A percentile compares a stretch with the other conserved stretches of the same genome.
These are phyloP conservation scores for Drosophila vallismaia DNA, from an alignment of 2,888 invertebrate genomes.

Conservation along the genomic window DNA sequence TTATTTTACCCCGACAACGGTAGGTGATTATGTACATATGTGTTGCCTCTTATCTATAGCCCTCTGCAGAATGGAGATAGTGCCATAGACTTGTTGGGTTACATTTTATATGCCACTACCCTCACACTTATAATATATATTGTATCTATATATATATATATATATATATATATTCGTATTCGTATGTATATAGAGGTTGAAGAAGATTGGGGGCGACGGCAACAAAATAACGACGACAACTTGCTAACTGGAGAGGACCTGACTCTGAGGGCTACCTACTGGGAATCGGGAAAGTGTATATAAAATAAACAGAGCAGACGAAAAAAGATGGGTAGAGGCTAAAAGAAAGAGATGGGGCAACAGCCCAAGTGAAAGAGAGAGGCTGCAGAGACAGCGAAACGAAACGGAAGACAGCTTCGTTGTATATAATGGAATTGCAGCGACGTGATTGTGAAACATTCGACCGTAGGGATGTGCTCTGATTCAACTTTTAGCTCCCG, in stretches of 20 bases:
- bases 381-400: constrained; percentile 7
- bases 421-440: constrained; percentile 83
- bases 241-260: constrained; percentile 58
- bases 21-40: constrained; percentile 6
- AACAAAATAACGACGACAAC: constrained; percentile 70
- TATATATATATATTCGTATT: background rate
- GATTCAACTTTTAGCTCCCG: constrained; percentile 81
- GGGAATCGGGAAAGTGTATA: constrained; percentile 51
- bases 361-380: background rate
- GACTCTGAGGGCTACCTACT: constrained; percentile 38
- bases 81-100: constrained; percentile 46
- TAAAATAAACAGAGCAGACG: constrained; percentile 37
- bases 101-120: constrained; percentile 35
- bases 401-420: constrained; percentile 42
- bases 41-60: constrained; percentile 34
- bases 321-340: constrained; percentile 17
- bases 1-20: constrained; percentile 4
- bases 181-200: background rate
- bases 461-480: constrained; percentile 83
- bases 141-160: background rate
- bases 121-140: background rate
- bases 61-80: constrained; percentile 36
- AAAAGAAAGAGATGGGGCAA: constrained; percentile 1
- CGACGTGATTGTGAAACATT: constrained; percentile 83
- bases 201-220: constrained; percentile 37